These are phyloP conservation scores for Diglossa cyanea DNA, from an alignment of 2,797 vertebrate genomes.

Conservation along the genomic window DNA sequence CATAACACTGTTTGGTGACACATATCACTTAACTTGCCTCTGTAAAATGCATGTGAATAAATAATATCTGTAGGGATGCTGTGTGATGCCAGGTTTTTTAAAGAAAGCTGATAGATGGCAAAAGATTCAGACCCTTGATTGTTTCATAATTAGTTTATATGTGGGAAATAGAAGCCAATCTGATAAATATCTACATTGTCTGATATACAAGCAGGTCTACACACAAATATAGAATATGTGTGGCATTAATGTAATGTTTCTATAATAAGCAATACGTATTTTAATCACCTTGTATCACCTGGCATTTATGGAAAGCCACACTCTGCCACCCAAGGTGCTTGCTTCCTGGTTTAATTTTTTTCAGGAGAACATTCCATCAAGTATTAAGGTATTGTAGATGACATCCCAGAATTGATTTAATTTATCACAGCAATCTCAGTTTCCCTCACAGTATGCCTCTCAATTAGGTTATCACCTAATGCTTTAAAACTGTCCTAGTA, in stretches of 20 bases:
- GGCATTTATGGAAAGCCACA: not conserved
- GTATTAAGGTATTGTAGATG: not conserved
- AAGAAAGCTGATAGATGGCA: not conserved
- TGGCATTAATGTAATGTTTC: not conserved
- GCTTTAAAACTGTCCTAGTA: constrained; percentile 26
- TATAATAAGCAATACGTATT: not conserved
- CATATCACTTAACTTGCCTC: not conserved
- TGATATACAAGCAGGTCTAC: not conserved
- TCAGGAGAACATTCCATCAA: not conserved
- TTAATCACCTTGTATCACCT: not conserved
- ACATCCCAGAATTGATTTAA: not conserved
- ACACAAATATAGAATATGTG: not conserved
- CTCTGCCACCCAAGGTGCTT: not conserved
- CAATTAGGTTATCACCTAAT: constrained; percentile 32
- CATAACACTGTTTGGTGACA: not conserved
- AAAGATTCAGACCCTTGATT: not conserved
- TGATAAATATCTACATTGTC: not conserved
- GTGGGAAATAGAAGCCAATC: not conserved
- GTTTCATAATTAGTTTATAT: not conserved
- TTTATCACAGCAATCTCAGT: constrained; percentile 34
- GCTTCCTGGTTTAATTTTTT: not conserved
- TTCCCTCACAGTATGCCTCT: not conserved
- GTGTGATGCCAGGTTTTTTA: not conserved
- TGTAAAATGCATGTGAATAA: not conserved
- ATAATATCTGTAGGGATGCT: not conserved